phyloP scores from a whole-genome alignment of 2,113 vertebrate species.

The Vimba vimba region DNA sequence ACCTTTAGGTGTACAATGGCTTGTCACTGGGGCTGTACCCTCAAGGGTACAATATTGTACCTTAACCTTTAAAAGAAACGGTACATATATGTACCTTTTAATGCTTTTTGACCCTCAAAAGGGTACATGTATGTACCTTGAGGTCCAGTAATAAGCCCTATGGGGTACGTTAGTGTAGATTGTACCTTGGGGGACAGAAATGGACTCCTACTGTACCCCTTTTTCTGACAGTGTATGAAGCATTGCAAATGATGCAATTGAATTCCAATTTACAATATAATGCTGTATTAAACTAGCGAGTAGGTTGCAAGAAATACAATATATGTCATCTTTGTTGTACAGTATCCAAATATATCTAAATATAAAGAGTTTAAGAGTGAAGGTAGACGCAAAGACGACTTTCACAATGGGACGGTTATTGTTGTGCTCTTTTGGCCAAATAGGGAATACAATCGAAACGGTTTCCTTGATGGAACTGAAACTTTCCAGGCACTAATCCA shows the following conservation, averaged over 20 bases:
- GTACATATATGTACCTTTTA: too few species aligned
- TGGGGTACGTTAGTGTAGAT: too few species aligned
- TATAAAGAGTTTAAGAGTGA: neutral
- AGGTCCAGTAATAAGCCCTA: too few species aligned
- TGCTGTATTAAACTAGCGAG: neutral
- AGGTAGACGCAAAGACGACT: neutral
- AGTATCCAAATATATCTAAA: neutral
- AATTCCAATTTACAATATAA: neutral
- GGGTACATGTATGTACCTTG: too few species aligned
- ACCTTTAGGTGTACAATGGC: too few species aligned
- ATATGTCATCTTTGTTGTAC: neutral
- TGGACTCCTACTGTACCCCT: too few species aligned
- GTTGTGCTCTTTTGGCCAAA: conserved; percentile 69
- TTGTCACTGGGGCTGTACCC: too few species aligned
- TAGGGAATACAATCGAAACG: conserved; percentile 60
- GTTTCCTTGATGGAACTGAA: conserved; percentile 66
- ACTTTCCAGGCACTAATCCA: conserved; percentile 73
- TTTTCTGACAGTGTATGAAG: neutral
- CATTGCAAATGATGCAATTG: neutral
- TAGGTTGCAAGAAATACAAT: neutral
- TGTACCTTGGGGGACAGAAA: too few species aligned
- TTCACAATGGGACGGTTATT: conserved; percentile 42
- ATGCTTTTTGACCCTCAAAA: too few species aligned
- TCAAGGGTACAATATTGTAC: too few species aligned
- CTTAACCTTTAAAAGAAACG: too few species aligned